A percentile compares a stretch with the other conserved stretches of the same genome.
These are phyloP conservation scores for Rapana venosa DNA, from an alignment of 2,888 invertebrate species.

Conservation along the genomic window DNA sequence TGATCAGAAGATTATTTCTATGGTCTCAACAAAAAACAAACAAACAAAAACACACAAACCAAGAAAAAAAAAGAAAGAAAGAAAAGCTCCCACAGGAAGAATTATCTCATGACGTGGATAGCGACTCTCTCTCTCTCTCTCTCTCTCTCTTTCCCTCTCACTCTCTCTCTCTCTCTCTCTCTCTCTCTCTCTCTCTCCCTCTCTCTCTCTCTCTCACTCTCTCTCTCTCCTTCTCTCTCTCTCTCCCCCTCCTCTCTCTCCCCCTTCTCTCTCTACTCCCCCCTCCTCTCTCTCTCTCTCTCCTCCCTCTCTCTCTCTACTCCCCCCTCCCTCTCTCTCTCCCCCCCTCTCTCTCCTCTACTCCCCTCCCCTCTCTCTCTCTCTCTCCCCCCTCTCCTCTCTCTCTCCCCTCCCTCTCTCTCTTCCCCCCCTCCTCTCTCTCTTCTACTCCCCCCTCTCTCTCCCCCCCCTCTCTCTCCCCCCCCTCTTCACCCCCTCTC, in stretches of 20 bases:
- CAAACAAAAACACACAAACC: too few relatives aligned
- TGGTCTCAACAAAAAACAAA: too few relatives aligned
- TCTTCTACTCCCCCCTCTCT: neutral
- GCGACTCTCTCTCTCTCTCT: conserved; percentile 13
- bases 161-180: conserved; percentile 22
- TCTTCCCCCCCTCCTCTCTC: neutral
- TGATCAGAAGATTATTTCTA: too few relatives aligned
- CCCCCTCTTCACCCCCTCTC: conserved; percentile 24
- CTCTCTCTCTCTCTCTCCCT: too few relatives aligned
- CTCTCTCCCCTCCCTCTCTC: neutral
- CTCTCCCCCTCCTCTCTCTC: neutral
- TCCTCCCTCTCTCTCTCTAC: conserved; percentile 30
- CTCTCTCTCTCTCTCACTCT: conserved; percentile 24
- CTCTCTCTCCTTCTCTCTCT: conserved; percentile 31
- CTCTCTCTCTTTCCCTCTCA: conserved; percentile 29
- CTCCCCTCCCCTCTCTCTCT: neutral
- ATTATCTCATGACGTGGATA: too few relatives aligned
- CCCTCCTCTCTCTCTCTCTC: conserved; percentile 6
- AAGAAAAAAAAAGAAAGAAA: too few relatives aligned
- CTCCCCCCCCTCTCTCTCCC: neutral
- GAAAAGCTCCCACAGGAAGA: too few relatives aligned
- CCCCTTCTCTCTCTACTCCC: too few relatives aligned
- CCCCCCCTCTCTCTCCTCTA: conserved; percentile 19
- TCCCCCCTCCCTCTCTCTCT: neutral
- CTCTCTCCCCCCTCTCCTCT: neutral